Evolutionary conservation across 1,140 invertebrate genomes (phyloP).

Genomic region (Bombyx mori): DNA sequence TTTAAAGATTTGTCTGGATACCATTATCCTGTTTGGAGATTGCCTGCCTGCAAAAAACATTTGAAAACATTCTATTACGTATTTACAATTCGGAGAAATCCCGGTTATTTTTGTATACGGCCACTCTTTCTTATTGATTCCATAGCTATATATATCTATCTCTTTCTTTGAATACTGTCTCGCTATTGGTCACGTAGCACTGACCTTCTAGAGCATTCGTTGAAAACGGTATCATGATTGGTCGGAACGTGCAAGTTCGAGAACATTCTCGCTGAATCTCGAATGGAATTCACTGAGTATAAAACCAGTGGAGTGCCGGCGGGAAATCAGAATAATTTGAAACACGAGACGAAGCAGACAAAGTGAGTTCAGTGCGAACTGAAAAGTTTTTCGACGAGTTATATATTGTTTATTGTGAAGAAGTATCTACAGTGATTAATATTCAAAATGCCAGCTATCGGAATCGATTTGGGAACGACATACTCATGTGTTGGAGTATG

Average conservation of each 20-base stretch:
- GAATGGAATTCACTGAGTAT: slow-evolving; percentile 38
- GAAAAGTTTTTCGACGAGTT: slow-evolving; percentile 16
- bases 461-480: slow-evolving; percentile 87
- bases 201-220: slow-evolving; percentile 15
- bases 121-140: no score
- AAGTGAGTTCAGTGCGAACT: slow-evolving; percentile 34
- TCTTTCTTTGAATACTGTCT: background rate
- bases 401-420: background rate
- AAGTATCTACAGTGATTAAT: background rate
- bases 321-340: slow-evolving; percentile 49
- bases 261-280: slow-evolving; percentile 29
- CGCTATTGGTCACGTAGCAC: slow-evolving; percentile 24
- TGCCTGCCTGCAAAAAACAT: no score
- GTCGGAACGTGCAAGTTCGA: no score
- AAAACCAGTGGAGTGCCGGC: slow-evolving; percentile 28
- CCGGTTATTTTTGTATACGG: no score
- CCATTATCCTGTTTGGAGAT: no score
- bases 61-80: no score
- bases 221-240: slow-evolving; percentile 11
- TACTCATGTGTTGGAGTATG: slow-evolving; percentile 90
- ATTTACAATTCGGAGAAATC: no score
- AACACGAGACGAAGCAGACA: slow-evolving; percentile 39
- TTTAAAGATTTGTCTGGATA: no score
- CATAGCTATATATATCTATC: background rate
- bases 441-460: slow-evolving; percentile 75